These are phyloP conservation scores for Sitta carolinensis DNA, from an alignment of 2,797 vertebrate genomes.

Conservation along the genomic window DNA sequence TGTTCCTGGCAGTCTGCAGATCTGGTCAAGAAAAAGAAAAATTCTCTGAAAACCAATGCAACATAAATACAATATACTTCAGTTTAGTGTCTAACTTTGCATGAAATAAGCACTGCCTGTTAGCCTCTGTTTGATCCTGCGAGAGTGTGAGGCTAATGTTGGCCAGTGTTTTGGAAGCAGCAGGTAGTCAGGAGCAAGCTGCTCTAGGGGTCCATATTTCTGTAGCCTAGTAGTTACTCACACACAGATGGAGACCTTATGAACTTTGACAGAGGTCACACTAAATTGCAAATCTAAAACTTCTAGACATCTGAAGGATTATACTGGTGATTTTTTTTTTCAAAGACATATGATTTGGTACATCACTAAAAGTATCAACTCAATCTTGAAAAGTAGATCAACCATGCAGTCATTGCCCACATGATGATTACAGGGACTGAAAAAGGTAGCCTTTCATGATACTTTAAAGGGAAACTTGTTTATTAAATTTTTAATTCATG, in stretches of 20 bases:
- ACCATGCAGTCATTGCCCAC: background rate
- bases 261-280: constrained; percentile 93
- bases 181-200: constrained; percentile 94
- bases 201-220: constrained; percentile 89
- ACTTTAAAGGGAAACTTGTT: background rate
- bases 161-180: constrained; percentile 97
- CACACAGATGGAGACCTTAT: constrained; percentile 94
- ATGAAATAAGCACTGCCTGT: constrained; percentile 86
- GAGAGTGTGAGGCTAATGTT: constrained; percentile 89
- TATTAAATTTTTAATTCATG: background rate
- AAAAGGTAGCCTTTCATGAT: background rate
- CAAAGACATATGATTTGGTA: constrained; percentile 27
- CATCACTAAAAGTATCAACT: constrained; percentile 19
- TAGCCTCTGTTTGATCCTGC: constrained; percentile 93
- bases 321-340: constrained; percentile 22
- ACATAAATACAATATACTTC: constrained; percentile 61
- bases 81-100: constrained; percentile 75
- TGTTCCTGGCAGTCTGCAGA: background rate
- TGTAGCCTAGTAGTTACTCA: constrained; percentile 84
- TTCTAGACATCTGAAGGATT: constrained; percentile 74
- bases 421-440: background rate
- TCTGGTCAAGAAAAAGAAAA: constrained; percentile 52
- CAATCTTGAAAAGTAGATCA: constrained; percentile 8
- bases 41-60: constrained; percentile 41
- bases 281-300: constrained; percentile 88